Evolutionary conservation across 2,113 vertebrate genomes (phyloP).

Genomic region (Tinamus guttatus): DNA sequence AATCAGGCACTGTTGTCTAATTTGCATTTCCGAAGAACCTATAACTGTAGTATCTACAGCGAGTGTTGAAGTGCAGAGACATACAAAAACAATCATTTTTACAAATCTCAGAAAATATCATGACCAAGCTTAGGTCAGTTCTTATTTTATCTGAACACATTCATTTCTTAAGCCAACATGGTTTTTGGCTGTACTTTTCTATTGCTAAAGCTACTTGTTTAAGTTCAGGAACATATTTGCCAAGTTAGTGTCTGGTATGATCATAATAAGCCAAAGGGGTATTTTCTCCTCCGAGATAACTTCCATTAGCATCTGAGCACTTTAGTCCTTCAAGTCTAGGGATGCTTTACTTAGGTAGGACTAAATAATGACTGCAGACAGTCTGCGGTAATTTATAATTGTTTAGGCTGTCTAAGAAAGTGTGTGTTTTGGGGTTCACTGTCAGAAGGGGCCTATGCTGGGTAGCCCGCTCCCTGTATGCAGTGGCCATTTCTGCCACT

Average conservation of each 20-base stretch:
- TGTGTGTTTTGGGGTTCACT: background rate
- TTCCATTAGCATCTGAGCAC: background rate
- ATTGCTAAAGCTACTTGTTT: background rate
- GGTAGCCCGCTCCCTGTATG: rapidly evolving
- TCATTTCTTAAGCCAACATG: background rate
- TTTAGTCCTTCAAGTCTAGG: background rate
- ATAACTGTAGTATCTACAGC: conserved; percentile 44
- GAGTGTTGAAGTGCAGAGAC: conserved; percentile 58
- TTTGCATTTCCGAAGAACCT: conserved; percentile 70
- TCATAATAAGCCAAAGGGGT: background rate
- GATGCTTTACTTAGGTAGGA: background rate
- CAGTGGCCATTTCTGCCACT: background rate
- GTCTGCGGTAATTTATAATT: background rate
- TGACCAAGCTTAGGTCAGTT: conserved; percentile 43
- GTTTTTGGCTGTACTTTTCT: conserved; percentile 38
- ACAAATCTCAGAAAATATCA: background rate
- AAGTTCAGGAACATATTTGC: background rate
- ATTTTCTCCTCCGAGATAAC: background rate
- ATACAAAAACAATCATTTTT: background rate
- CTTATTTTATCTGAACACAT: conserved; percentile 21
- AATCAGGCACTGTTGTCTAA: conserved; percentile 69
- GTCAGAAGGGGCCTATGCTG: background rate
- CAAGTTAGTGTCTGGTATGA: background rate
- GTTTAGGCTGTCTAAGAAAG: background rate
- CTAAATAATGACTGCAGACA: background rate